These are phyloP conservation scores for Pteronura brasiliensis DNA, from an alignment of 2,113 vertebrate genomes.

Conservation along the genomic window DNA sequence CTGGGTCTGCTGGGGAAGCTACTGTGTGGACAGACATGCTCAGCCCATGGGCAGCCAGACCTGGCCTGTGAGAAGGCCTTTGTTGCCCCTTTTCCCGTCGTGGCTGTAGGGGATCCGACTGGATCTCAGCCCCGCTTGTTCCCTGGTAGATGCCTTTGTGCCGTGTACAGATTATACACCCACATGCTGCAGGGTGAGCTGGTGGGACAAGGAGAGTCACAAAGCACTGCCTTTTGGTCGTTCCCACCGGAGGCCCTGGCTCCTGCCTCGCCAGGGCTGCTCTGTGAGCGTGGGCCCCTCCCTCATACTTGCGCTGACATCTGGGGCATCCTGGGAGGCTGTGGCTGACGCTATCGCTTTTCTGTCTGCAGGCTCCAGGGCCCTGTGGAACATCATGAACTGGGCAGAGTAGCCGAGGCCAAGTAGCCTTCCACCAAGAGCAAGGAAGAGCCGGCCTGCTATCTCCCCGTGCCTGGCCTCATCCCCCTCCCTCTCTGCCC, in stretches of 20 bases:
- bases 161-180: not conserved
- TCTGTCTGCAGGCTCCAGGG: conserved; percentile 41
- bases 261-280: not conserved
- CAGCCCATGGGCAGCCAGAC: not conserved
- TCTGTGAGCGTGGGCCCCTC: not conserved
- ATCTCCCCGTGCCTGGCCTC: not conserved
- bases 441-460: not conserved
- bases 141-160: not conserved
- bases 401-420: not conserved
- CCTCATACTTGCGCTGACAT: not conserved
- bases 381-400: conserved; percentile 16
- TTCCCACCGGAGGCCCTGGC: not conserved
- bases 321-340: not conserved
- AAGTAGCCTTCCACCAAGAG: not conserved
- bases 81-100: not conserved
- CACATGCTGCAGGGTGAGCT: not conserved
- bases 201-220: not conserved
- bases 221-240: not conserved
- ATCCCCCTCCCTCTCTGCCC: not conserved
- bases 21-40: not conserved
- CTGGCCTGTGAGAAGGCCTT: not conserved
- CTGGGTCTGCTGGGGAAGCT: not conserved
- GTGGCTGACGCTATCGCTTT: not conserved
- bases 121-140: not conserved
- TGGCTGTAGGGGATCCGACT: not conserved